Percentiles rank a stretch among this genome's conserved stretches.
These are phyloP conservation scores for Drosophila subsilvestris DNA, from an alignment of 2,888 invertebrate species.

Conservation along the genomic window DNA sequence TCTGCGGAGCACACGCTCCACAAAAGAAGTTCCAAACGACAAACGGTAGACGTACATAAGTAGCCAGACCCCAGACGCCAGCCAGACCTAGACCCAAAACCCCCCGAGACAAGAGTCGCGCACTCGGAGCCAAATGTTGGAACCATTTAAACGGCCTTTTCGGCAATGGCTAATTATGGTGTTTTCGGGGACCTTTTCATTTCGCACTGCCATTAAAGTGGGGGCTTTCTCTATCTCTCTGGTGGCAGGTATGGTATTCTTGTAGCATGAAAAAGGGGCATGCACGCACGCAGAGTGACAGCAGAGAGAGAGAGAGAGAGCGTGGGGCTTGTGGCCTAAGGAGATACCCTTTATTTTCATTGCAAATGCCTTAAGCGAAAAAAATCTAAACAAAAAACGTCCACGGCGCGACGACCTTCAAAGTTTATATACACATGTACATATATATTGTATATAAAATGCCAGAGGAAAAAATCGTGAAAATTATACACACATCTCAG, in stretches of 20 bases:
- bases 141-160: constrained; percentile 67
- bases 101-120: constrained; percentile 14
- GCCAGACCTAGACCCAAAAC: constrained; percentile 28
- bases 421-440: constrained; percentile 77
- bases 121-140: constrained; percentile 23
- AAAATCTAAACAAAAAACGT: constrained; percentile 74
- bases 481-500: constrained; percentile 61
- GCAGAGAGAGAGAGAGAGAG: constrained; percentile 3
- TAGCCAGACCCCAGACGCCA: constrained; percentile 8
- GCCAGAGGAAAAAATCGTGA: constrained; percentile 55
- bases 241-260: constrained; percentile 15
- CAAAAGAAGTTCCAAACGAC: constrained; percentile 35
- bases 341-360: constrained; percentile 52
- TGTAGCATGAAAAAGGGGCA: neutral
- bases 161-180: constrained; percentile 69
- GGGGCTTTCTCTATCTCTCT: constrained; percentile 59
- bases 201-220: constrained; percentile 58
- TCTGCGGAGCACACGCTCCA: constrained; percentile 19
- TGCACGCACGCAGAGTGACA: neutral
- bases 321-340: constrained; percentile 1
- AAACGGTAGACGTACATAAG: neutral
- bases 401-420: constrained; percentile 71
- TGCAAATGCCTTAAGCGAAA: constrained; percentile 62
- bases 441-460: constrained; percentile 31
- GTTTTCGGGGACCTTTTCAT: constrained; percentile 48